Conservation (phyloP, 2,113 vertebrate genomes). For the Coregonus clupeaformis region DNA sequence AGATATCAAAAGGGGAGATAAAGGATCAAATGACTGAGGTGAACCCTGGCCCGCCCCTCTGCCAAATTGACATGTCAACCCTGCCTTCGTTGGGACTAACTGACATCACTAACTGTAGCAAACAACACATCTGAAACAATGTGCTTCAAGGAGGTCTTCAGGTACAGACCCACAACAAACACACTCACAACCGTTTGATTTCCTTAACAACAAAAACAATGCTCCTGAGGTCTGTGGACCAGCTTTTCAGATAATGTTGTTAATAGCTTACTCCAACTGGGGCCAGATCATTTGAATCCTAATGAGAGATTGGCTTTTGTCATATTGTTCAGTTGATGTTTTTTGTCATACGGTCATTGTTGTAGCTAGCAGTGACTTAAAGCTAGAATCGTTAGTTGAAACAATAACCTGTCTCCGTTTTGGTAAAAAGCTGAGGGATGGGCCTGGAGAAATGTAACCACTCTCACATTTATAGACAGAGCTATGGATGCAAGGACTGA, state of each 20-base stretch:
- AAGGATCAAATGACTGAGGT: conserved; percentile 16
- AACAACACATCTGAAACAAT: conserved; percentile 33
- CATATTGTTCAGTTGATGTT: too few species aligned
- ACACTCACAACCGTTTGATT: conserved; percentile 24
- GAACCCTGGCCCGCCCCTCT: conserved; percentile 1
- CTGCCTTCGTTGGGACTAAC: conserved; percentile 16
- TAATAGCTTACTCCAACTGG: conserved; percentile 41
- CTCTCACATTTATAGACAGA: too few species aligned
- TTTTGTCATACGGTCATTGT: too few species aligned
- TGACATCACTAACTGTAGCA: conserved; percentile 23
- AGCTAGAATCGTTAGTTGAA: too few species aligned
- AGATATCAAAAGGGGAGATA: conserved; percentile 27
- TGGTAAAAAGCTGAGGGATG: too few species aligned
- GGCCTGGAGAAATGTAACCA: too few species aligned
- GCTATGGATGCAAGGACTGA: too few species aligned
- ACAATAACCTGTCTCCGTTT: too few species aligned
- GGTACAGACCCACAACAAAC: conserved; percentile 29
- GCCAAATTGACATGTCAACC: conserved; percentile 51
- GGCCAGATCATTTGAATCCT: conserved; percentile 44
- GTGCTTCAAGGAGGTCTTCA: conserved; percentile 32
- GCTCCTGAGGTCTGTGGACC: conserved; percentile 40
- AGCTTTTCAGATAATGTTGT: conserved; percentile 53
- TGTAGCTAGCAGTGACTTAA: too few species aligned
- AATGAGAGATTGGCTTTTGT: conserved; percentile 39
- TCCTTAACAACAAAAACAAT: conserved; percentile 43